These are phyloP conservation scores for Schizopygopsis malacanthus DNA, from an alignment of 2,797 vertebrate genomes.

Conservation along the genomic window DNA sequence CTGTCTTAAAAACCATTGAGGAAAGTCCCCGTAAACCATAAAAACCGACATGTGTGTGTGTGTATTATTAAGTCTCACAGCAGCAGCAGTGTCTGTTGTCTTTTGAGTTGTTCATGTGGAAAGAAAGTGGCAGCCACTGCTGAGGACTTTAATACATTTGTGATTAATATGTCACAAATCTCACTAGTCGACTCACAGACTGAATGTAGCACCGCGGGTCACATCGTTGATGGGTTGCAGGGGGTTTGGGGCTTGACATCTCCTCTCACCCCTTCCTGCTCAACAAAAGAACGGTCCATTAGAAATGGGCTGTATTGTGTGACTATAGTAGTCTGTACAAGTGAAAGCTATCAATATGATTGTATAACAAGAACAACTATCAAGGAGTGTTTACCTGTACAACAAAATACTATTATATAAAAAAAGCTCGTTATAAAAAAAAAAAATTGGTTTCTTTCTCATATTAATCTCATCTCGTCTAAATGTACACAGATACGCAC, in stretches of 20 bases:
- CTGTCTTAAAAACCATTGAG: no score
- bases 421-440: not conserved
- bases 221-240: constrained; percentile 36
- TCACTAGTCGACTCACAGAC: constrained; percentile 33
- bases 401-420: not conserved
- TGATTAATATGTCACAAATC: constrained; percentile 73
- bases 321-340: constrained; percentile 2
- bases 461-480: not conserved
- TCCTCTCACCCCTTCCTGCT: constrained; percentile 41
- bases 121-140: constrained; percentile 67
- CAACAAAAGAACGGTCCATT: constrained; percentile 59
- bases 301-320: constrained; percentile 55
- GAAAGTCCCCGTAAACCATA: no score
- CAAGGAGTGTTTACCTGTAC: not conserved
- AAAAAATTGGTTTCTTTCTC: not conserved
- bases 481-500: not conserved
- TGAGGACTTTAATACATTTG: constrained; percentile 74
- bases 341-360: not conserved
- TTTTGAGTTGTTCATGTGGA: constrained; percentile 46
- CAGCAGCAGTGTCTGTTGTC: constrained; percentile 28
- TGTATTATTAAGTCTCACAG: not conserved
- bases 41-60: constrained; percentile 50
- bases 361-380: not conserved
- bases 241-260: constrained; percentile 8
- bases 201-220: constrained; percentile 55